phyloP scores from a whole-genome alignment of 1,140 invertebrate species.

The Mercenaria mercenaria region DNA sequence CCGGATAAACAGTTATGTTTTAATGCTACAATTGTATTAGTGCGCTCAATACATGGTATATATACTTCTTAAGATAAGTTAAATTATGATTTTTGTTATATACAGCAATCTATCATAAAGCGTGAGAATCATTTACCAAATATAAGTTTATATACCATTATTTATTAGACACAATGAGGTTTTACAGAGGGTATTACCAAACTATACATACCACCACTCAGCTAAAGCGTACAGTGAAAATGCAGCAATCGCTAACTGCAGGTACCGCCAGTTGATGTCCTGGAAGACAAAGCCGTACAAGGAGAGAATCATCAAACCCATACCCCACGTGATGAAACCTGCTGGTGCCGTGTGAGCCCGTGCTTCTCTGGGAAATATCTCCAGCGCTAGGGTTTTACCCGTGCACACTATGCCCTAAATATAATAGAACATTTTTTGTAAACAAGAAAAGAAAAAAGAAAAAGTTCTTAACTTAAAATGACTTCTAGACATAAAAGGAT shows the following conservation, averaged over 20 bases:
- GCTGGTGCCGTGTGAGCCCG: constrained; percentile 65
- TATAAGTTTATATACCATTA: too few species aligned
- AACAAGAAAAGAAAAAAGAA: neutral
- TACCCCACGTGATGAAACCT: constrained; percentile 63
- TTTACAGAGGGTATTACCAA: too few species aligned
- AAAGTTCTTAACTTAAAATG: neutral
- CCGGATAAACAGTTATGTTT: too few species aligned
- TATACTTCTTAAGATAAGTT: too few species aligned
- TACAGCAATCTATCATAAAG: too few species aligned
- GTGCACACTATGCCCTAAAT: constrained; percentile 72
- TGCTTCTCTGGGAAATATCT: constrained; percentile 66
- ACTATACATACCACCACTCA: constrained; percentile 70
- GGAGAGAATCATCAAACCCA: constrained; percentile 64
- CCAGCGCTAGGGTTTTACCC: constrained; percentile 63
- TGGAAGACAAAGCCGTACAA: constrained; percentile 69
- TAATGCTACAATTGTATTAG: too few species aligned
- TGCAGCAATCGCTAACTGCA: constrained; percentile 68
- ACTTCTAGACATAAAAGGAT: too few species aligned
- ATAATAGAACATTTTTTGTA: too few species aligned
- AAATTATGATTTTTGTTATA: too few species aligned
- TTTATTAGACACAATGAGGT: too few species aligned
- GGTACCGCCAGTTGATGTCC: constrained; percentile 70
- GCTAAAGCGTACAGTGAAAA: constrained; percentile 64
- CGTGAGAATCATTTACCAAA: too few species aligned
- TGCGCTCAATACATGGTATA: too few species aligned